Evolutionary conservation across 2,888 invertebrate genomes (phyloP), one percentile per base, ranked within the genome.

Genomic region (Cyclophora punctaria): DNA sequence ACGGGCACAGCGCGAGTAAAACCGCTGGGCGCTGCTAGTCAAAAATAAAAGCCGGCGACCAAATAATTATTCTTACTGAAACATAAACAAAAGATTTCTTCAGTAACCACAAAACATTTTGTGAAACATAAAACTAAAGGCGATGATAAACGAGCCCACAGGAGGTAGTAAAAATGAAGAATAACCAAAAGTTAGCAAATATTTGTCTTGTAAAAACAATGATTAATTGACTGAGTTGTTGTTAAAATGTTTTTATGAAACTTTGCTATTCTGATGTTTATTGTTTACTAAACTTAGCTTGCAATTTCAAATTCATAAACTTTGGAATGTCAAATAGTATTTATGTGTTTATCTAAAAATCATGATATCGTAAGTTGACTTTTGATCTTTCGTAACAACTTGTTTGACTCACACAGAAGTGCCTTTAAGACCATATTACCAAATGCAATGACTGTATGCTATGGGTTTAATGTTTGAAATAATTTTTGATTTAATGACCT

Each of bases 121-220:
- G 40, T 6, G 3, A 46, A 55, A 50, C 34, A 44, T 44, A 47
- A 51, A 47, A 52, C 51, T 47, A 52, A 56, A 58, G 2, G 41
- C 43, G 35, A 49, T 55, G 53, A 55, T 47, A 52, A 52, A 53
- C 50, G 52, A 49, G 44, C 42, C 55, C 48, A 45, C 52, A 57
- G 41, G 49, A 51, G 42, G 52, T 48, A 53, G 47, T 58, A 49
- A 55, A 58, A 53, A 49, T 48, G 53, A 55, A 46, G 45, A 48
- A 57, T 48, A 47, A 47, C 46, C 44, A 5, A 50, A 56, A 53
- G 48, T 58, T 55, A 7, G 45, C 46, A 47, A 50, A 53, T 55
- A 50, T 48, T 53, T 53, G 48, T 50, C 55, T 51, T 51, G 49
- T 50, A 51, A 50, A 52, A 55, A 52, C 55, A 53, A 53, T 48